Conservation (phyloP, 2,113 vertebrate species). For the Aegithalos caudatus region DNA sequence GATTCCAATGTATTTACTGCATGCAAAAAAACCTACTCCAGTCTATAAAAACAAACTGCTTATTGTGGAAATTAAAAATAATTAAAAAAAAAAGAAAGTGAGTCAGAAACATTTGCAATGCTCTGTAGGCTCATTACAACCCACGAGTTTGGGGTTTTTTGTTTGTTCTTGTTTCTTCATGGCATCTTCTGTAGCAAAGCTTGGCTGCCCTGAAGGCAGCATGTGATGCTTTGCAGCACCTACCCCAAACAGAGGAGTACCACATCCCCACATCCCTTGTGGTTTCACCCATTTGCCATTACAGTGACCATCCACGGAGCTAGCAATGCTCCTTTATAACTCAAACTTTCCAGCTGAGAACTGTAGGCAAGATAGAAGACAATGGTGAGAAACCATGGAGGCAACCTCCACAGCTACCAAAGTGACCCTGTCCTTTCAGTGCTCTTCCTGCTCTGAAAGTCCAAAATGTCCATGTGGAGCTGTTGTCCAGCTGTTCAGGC, state of each 20-base stretch:
- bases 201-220: neutral
- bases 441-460: neutral
- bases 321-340: neutral
- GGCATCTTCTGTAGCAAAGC: neutral
- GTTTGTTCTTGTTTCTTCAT: neutral
- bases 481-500: neutral
- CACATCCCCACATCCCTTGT: accelerated
- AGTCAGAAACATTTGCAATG: neutral
- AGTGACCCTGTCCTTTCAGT: neutral
- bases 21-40: neutral
- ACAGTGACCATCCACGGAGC: neutral
- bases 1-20: neutral
- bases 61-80: neutral
- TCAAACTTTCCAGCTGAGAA: neutral
- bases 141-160: neutral
- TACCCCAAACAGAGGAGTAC: neutral
- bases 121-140: neutral
- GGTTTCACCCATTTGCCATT: neutral
- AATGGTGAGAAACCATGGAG: neutral
- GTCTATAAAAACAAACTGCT: neutral
- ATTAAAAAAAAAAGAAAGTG: neutral
- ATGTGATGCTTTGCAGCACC: neutral
- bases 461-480: neutral
- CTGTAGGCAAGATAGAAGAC: neutral
- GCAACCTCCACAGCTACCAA: neutral